A percentile compares a stretch with the other conserved stretches of the same genome.
Evolutionary conservation across 1,140 invertebrate species (phyloP).

Genomic region (Plectrocnemia conspersa): DNA sequence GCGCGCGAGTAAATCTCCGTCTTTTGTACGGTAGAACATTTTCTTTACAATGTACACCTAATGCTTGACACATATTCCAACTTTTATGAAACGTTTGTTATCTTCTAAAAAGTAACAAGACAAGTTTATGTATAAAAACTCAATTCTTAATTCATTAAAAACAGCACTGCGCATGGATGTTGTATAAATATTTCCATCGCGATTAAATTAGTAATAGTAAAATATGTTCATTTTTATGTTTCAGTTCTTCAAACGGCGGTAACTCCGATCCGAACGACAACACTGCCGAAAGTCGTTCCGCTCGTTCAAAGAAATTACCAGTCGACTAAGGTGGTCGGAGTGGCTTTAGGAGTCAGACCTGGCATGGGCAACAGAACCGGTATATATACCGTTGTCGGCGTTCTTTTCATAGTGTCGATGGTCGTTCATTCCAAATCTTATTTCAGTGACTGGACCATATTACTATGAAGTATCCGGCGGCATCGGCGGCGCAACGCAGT

Average conservation of each 20-base stretch:
- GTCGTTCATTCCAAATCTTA: neutral
- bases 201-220: too few species aligned
- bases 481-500: constrained; percentile 1
- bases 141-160: too few species aligned
- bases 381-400: neutral
- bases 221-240: constrained; percentile 9
- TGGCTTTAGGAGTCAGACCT: constrained; percentile 28
- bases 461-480: constrained; percentile 31
- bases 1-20: too few species aligned
- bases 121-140: too few species aligned
- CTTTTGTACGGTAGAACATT: too few species aligned
- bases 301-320: constrained; percentile 30
- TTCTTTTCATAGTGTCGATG: constrained; percentile 1
- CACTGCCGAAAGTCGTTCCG: constrained; percentile 28
- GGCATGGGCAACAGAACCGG: constrained; percentile 4
- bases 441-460: constrained; percentile 22
- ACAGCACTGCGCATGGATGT: too few species aligned
- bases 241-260: constrained; percentile 26
- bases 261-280: constrained; percentile 22
- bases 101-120: too few species aligned
- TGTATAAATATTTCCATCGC: too few species aligned
- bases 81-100: too few species aligned
- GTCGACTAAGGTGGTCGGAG: constrained; percentile 30
- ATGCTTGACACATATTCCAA: too few species aligned
- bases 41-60: too few species aligned